Evolutionary conservation across 2,888 invertebrate species (phyloP).

Genomic region (Polymixis lichenea): DNA sequence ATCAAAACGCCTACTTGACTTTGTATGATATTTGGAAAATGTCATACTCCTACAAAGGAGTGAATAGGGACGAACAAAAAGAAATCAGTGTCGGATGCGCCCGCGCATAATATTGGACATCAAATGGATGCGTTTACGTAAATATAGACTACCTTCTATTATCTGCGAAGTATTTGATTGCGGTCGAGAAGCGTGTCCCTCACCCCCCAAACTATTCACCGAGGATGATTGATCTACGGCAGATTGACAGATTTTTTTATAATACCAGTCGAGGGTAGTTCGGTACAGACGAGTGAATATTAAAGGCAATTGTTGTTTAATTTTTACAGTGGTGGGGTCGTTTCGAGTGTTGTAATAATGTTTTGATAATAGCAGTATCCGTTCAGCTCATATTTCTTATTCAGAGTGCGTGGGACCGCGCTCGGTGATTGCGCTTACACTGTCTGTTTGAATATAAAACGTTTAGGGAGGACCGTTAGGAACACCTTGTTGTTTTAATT

Average conservation of each 20-base stretch:
- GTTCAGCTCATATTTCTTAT: conserved; percentile 90
- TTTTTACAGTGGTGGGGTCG: conserved; percentile 89
- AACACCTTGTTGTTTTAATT: conserved; percentile 80
- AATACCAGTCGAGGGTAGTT: conserved; percentile 83
- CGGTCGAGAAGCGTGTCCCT: conserved; percentile 78
- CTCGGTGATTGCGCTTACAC: conserved; percentile 73
- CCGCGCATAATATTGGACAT: conserved; percentile 85
- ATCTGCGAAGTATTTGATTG: conserved; percentile 86
- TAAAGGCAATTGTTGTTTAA: conserved; percentile 91
- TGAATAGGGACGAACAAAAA: conserved; percentile 75
- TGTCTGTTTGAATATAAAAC: conserved; percentile 81
- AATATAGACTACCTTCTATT: conserved; percentile 88
- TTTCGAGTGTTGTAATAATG: conserved; percentile 90
- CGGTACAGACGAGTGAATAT: conserved; percentile 87
- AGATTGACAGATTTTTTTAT: conserved; percentile 90
- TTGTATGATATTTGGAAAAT: conserved; percentile 74
- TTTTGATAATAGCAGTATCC: conserved; percentile 90
- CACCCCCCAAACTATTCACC: conserved; percentile 86
- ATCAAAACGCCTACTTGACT: conserved; percentile 79
- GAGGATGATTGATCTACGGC: conserved; percentile 89
- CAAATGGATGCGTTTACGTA: conserved; percentile 89
- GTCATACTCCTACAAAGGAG: conserved; percentile 80
- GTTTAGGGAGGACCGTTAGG: conserved; percentile 75
- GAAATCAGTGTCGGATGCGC: conserved; percentile 83
- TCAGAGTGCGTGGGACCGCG: conserved; percentile 88